phyloP scores from a whole-genome alignment of 2,888 invertebrate genomes.

The Drosophila paucipuncta region DNA sequence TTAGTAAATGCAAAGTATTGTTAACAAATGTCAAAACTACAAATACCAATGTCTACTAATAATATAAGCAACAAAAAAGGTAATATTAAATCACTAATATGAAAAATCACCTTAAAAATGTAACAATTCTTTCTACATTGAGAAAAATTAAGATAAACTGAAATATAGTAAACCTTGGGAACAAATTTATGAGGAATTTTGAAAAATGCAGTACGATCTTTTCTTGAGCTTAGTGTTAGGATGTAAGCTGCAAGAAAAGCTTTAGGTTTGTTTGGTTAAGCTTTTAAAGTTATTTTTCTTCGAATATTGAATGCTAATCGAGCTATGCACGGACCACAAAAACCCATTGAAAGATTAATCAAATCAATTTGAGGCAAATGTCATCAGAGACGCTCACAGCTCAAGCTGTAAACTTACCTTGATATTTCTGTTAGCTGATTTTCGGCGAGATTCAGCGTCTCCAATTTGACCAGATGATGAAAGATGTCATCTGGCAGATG shows the following conservation, averaged over 20 bases:
- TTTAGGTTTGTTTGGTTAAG: too few species aligned
- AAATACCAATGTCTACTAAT: background rate
- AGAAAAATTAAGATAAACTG: too few species aligned
- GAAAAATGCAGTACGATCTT: too few species aligned
- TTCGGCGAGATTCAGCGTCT: constrained; percentile 88
- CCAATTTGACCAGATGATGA: constrained; percentile 86
- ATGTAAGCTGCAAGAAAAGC: too few species aligned
- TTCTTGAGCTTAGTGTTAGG: too few species aligned
- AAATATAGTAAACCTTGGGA: too few species aligned
- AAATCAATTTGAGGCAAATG: background rate
- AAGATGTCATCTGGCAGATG: constrained; percentile 88
- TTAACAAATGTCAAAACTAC: background rate
- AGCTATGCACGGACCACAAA: background rate
- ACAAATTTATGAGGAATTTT: too few species aligned
- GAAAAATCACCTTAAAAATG: too few species aligned
- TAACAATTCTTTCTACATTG: too few species aligned
- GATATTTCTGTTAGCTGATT: constrained; percentile 88
- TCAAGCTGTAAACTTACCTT: constrained; percentile 73
- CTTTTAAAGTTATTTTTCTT: too few species aligned
- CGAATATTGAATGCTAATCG: too few species aligned
- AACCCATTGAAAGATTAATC: background rate
- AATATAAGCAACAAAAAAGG: background rate
- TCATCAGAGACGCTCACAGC: background rate
- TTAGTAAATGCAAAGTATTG: background rate
- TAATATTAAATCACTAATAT: too few species aligned